Percentiles rank a stretch among this genome's conserved stretches.
These are phyloP conservation scores for Baryphthengus martii DNA, from an alignment of 2,113 vertebrate genomes.

Conservation along the genomic window DNA sequence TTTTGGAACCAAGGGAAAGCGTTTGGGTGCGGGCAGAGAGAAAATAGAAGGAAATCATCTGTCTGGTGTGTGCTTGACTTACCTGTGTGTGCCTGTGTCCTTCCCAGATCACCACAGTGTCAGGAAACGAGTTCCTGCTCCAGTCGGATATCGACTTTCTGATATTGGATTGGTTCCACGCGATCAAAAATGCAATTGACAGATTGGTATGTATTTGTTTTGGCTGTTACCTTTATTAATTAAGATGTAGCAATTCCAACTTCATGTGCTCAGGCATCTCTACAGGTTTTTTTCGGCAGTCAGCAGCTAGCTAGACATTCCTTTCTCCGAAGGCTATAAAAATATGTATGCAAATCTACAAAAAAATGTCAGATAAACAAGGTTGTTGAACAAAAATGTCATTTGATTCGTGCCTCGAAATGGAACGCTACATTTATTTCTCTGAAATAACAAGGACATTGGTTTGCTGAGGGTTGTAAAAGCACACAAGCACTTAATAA, in stretches of 20 bases:
- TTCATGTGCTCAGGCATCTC: slow-evolving; percentile 48
- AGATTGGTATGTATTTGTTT: slow-evolving; percentile 85
- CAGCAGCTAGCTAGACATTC: slow-evolving; percentile 34
- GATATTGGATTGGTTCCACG: slow-evolving; percentile 85
- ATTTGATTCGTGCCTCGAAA: slow-evolving; percentile 65
- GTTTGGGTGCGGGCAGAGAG: background rate
- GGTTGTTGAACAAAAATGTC: slow-evolving; percentile 57
- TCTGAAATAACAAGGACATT: slow-evolving; percentile 56
- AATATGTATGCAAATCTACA: slow-evolving; percentile 47
- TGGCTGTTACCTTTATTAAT: slow-evolving; percentile 78
- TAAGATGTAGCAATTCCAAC: slow-evolving; percentile 72
- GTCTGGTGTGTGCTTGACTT: slow-evolving; percentile 5
- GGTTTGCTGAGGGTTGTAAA: slow-evolving; percentile 68
- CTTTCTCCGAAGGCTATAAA: slow-evolving; percentile 31
- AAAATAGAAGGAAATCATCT: background rate
- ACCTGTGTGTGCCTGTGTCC: slow-evolving; percentile 42
- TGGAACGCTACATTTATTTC: slow-evolving; percentile 50
- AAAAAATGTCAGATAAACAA: slow-evolving; percentile 59
- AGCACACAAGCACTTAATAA: slow-evolving; percentile 71
- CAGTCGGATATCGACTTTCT: slow-evolving; percentile 84
- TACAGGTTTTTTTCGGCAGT: slow-evolving; percentile 60
- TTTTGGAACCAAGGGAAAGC: background rate
- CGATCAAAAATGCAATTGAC: slow-evolving; percentile 86
- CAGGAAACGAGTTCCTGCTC: slow-evolving; percentile 85
- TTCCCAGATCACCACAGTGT: slow-evolving; percentile 81